These are phyloP conservation scores for Bombus haemorrhoidalis DNA, from an alignment of 1,140 invertebrate genomes.

Conservation along the genomic window DNA sequence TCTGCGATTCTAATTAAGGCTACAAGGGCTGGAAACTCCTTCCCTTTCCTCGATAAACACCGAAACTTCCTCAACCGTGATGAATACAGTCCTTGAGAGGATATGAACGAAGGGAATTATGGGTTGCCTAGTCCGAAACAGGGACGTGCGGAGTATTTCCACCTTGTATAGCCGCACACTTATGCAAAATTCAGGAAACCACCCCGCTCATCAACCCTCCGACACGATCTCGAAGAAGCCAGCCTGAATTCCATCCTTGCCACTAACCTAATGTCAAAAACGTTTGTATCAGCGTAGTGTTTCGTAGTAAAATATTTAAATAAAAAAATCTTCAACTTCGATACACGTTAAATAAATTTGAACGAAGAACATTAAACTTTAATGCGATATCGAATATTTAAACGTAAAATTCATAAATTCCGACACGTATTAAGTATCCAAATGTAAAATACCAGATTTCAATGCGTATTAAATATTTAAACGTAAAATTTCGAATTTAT, in stretches of 20 bases:
- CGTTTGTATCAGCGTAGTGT: background rate
- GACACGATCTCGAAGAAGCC: background rate
- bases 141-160: background rate
- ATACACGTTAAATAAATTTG: no score
- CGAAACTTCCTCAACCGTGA: background rate
- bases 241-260: background rate
- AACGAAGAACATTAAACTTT: no score
- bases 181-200: conserved; percentile 4
- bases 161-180: background rate
- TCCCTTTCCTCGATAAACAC: background rate
- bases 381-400: no score
- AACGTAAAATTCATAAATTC: no score
- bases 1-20: background rate
- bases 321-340: background rate
- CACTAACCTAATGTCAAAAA: background rate
- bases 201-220: background rate
- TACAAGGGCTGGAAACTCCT: background rate
- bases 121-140: background rate
- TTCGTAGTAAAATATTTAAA: background rate
- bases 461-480: no score
- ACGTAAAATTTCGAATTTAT: no score
- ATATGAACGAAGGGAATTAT: background rate
- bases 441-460: no score
- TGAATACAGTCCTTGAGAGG: background rate
- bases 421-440: no score